Percentiles rank a stretch among this genome's conserved stretches.
phyloP scores from a whole-genome alignment of 2,113 vertebrate species.

The Myanophis thanlyinensis region DNA sequence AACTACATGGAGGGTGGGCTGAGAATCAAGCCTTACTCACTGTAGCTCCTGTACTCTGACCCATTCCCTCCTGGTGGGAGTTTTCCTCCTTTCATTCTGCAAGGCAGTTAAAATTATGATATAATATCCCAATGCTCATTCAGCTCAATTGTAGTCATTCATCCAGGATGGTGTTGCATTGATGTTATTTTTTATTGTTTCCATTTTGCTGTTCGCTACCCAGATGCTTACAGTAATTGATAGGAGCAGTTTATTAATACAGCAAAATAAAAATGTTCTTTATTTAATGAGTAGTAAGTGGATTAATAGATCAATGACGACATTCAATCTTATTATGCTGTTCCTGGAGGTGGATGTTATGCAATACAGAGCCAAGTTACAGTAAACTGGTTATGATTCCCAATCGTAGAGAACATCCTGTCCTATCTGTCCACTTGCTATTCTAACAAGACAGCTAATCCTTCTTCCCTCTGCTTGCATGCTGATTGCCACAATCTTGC shows the following conservation, averaged over 20 bases:
- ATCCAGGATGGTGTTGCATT: neutral
- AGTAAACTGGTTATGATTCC: neutral
- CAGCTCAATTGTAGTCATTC: neutral
- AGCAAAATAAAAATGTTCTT: neutral
- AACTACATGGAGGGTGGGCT: neutral
- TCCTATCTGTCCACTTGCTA: neutral
- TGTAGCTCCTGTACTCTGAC: neutral
- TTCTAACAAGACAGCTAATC: neutral
- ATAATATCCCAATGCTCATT: neutral
- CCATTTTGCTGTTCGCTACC: neutral
- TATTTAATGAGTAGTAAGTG: neutral
- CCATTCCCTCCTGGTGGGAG: neutral
- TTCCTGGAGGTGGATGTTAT: slow-evolving; percentile 34
- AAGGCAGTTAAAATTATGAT: neutral
- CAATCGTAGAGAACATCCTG: neutral
- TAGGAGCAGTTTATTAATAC: neutral
- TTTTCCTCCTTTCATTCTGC: neutral
- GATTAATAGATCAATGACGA: slow-evolving; percentile 46
- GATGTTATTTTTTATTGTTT: neutral
- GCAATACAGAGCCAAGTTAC: slow-evolving; percentile 4
- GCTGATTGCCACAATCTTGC: neutral
- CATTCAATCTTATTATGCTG: slow-evolving; percentile 53
- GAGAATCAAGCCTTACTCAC: neutral
- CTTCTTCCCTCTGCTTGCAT: neutral
- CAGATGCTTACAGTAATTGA: neutral